Percentiles rank a stretch among this genome's conserved stretches.
Conservation (phyloP, 2,888 invertebrate species). For the Caenorhabditis plicata region DNA sequence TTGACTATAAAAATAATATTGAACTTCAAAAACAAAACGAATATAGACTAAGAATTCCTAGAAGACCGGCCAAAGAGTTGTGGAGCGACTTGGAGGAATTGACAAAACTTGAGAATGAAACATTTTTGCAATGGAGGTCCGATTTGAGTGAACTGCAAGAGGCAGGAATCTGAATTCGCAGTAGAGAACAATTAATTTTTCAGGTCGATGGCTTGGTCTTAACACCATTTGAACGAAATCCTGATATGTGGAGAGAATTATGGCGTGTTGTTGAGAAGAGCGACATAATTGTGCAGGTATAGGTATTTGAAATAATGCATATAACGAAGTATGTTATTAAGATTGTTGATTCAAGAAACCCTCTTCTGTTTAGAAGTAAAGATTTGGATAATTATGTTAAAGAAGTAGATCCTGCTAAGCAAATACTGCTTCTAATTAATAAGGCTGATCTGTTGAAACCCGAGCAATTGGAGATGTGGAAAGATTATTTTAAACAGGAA, state of each 20-base stretch:
- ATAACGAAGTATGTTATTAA: too few species aligned
- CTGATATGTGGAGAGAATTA: constrained; percentile 96
- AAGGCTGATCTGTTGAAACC: constrained; percentile 88
- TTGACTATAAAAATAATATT: constrained; percentile 44
- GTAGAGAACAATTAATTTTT: constrained; percentile 17
- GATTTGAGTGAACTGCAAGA: constrained; percentile 74
- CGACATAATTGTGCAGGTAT: constrained; percentile 65
- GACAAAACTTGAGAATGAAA: constrained; percentile 77
- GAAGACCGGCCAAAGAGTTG: constrained; percentile 82
- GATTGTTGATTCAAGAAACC: constrained; percentile 94
- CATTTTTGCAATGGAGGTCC: constrained; percentile 88
- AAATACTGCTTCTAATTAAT: constrained; percentile 84
- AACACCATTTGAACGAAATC: constrained; percentile 95
- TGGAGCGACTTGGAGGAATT: constrained; percentile 80
- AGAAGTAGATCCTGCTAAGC: constrained; percentile 76
- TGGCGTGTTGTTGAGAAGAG: constrained; percentile 95
- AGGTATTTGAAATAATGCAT: neutral
- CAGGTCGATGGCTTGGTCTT: constrained; percentile 76
- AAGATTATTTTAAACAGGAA: constrained; percentile 68
- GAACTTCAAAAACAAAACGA: constrained; percentile 68
- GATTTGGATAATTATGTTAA: constrained; percentile 86
- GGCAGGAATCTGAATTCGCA: constrained; percentile 33
- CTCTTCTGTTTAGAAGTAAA: constrained; percentile 85
- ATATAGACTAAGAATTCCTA: constrained; percentile 78
- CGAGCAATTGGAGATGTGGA: constrained; percentile 73